Conservation (phyloP, 2,888 invertebrate genomes). For the Lycocerus yunnanus region DNA sequence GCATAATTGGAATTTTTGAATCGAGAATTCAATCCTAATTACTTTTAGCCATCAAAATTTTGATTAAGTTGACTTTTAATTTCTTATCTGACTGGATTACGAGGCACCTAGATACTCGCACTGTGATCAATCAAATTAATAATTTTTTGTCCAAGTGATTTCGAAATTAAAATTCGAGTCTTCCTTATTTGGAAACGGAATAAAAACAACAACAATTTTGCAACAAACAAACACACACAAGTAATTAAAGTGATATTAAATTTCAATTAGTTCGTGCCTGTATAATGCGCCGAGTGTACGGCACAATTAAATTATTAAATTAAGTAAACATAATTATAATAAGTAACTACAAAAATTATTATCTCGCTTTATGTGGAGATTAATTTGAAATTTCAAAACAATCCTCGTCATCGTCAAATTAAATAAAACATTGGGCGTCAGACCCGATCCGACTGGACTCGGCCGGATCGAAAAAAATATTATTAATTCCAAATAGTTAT, state of each 20-base stretch:
- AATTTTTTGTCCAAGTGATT: not conserved
- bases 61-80: not conserved
- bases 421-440: not conserved
- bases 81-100: not conserved
- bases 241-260: not conserved
- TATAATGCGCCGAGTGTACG: not conserved
- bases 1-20: not conserved
- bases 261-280: slow-evolving; percentile 1
- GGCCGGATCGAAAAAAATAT: not conserved
- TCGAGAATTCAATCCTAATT: not conserved
- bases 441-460: not conserved
- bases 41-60: not conserved
- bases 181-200: not conserved
- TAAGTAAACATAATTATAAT: not conserved
- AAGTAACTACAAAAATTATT: not conserved
- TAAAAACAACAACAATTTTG: not conserved
- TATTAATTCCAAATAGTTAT: not conserved
- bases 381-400: not conserved
- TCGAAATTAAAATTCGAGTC: not conserved
- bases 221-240: not conserved
- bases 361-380: not conserved
- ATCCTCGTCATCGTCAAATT: not conserved
- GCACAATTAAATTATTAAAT: not conserved
- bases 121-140: not conserved
- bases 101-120: not conserved